These are phyloP conservation scores for Acomys russatus DNA, from an alignment of 2,797 vertebrate genomes.

Conservation along the genomic window DNA sequence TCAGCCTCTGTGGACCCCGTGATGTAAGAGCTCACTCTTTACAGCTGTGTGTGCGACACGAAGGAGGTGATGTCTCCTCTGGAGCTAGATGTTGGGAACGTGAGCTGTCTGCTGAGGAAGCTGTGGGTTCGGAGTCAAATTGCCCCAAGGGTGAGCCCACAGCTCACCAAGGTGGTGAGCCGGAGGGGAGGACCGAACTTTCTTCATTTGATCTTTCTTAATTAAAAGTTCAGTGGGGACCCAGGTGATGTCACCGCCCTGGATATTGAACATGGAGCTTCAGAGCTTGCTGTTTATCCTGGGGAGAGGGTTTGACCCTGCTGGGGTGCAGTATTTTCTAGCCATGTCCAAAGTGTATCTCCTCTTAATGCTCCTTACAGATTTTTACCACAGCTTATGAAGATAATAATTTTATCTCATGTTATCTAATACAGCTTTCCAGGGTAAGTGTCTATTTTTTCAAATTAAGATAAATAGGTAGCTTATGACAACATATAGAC, in stretches of 20 bases:
- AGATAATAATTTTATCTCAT: not conserved
- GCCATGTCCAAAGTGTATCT: not conserved
- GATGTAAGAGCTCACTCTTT: too few relatives aligned
- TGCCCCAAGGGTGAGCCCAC: not conserved
- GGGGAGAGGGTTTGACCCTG: not conserved
- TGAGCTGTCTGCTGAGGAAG: not conserved
- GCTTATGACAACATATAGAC: not conserved
- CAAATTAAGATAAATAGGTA: not conserved
- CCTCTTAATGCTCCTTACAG: not conserved
- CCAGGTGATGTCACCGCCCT: not conserved
- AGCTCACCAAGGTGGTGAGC: not conserved
- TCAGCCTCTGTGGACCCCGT: too few relatives aligned
- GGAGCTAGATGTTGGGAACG: not conserved
- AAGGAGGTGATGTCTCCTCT: not conserved
- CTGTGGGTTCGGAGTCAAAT: not conserved
- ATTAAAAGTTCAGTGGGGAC: too few relatives aligned
- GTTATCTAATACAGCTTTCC: not conserved
- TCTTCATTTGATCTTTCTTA: not conserved
- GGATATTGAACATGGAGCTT: not conserved
- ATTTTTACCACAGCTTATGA: conserved; percentile 5
- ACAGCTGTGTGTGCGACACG: too few relatives aligned
- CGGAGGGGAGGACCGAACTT: not conserved
- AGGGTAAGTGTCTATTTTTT: not conserved
- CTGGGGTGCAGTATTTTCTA: too few relatives aligned
- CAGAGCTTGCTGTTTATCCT: not conserved